Conservation (phyloP, 2,888 invertebrate species). For the Leucoptera coffeella region DNA sequence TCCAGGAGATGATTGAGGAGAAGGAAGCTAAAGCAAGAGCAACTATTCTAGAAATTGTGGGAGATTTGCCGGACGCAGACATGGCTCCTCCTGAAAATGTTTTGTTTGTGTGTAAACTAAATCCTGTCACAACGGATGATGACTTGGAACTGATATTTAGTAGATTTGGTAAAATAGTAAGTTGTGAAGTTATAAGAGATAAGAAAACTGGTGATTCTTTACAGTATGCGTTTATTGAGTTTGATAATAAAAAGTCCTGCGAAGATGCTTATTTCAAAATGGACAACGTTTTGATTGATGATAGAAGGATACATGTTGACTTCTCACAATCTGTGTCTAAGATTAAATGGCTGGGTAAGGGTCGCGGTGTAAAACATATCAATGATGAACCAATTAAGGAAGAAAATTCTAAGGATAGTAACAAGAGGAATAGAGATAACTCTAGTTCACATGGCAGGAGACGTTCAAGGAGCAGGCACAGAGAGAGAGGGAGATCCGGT, state of each 20-base stretch:
- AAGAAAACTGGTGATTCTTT: constrained; percentile 88
- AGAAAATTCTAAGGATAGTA: constrained; percentile 10
- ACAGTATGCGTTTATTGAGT: constrained; percentile 99
- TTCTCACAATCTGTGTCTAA: constrained; percentile 99
- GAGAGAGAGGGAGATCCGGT: not conserved
- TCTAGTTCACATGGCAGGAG: constrained; percentile 2
- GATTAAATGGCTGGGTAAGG: constrained; percentile 85
- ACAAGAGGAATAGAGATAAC: constrained; percentile 6
- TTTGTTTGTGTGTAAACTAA: constrained; percentile 96
- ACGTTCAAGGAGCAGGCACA: not conserved
- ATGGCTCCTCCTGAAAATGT: constrained; percentile 99
- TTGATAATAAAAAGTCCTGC: constrained; percentile 85
- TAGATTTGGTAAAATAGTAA: constrained; percentile 87
- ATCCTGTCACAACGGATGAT: constrained; percentile 96
- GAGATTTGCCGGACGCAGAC: constrained; percentile 95
- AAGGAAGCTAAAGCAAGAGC: constrained; percentile 95
- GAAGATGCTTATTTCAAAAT: constrained; percentile 99
- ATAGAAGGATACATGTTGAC: constrained; percentile 97
- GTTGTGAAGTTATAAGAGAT: constrained; percentile 95
- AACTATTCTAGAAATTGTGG: constrained; percentile 96
- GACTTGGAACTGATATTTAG: constrained; percentile 97
- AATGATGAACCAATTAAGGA: constrained; percentile 18
- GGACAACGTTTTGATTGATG: constrained; percentile 99
- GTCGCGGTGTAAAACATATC: constrained; percentile 64
- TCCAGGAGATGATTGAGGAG: constrained; percentile 81